Percentiles rank a stretch among this genome's conserved stretches.
Conservation (phyloP, 2,797 vertebrate species). For the Pseudomugil tenellus region DNA sequence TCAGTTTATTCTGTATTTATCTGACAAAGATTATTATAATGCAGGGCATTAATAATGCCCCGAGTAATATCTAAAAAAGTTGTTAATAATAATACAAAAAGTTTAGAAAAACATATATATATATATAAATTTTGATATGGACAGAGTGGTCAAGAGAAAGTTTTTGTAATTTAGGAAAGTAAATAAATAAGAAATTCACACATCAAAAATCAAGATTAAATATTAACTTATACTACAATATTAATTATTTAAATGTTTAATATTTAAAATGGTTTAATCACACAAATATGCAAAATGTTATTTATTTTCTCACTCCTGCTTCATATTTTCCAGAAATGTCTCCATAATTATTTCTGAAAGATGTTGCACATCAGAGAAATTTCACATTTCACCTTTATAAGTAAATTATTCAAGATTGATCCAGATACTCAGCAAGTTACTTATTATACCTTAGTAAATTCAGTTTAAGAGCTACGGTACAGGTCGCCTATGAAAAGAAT, state of each 20-base stretch:
- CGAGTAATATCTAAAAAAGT: neutral
- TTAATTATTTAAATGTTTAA: too few species aligned
- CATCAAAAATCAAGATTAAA: neutral
- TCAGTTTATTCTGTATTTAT: slow-evolving; percentile 34
- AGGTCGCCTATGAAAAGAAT: neutral
- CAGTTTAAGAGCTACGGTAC: neutral
- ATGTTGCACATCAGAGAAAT: neutral
- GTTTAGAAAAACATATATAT: slow-evolving; percentile 27
- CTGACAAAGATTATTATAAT: slow-evolving; percentile 44
- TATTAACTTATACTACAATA: neutral
- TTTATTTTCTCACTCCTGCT: slow-evolving; percentile 14
- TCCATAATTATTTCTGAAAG: neutral
- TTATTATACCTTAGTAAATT: neutral
- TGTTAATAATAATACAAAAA: slow-evolving; percentile 9
- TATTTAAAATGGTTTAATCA: slow-evolving; percentile 28
- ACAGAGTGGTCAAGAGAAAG: neutral
- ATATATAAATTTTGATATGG: neutral
- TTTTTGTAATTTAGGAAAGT: neutral
- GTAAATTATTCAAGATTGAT: neutral
- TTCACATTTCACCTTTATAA: neutral
- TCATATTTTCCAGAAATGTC: slow-evolving; percentile 2
- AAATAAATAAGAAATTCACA: neutral
- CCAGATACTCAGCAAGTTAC: neutral
- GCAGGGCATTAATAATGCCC: slow-evolving; percentile 35
- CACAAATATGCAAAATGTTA: slow-evolving; percentile 26